A percentile compares a stretch with the other conserved stretches of the same genome.
These are phyloP conservation scores for Taeniopygia guttata DNA, from an alignment of 2,797 vertebrate species.

Conservation along the genomic window DNA sequence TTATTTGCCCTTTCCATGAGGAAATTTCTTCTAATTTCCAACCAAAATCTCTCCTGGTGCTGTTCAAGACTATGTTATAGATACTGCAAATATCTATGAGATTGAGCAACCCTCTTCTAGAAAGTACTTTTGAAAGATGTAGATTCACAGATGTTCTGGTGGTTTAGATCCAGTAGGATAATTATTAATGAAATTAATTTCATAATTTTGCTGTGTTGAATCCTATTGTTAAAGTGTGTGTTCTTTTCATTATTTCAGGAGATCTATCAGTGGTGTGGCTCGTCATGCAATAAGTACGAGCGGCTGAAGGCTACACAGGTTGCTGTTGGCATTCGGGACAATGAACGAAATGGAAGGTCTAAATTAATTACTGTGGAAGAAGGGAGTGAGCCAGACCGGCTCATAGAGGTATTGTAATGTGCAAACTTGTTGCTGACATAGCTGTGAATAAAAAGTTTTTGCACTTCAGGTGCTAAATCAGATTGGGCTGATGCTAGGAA, in stretches of 20 bases:
- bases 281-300: constrained; percentile 88
- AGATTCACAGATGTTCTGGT: background rate
- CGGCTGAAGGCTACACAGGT: constrained; percentile 87
- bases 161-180: background rate
- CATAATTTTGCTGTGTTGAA: background rate
- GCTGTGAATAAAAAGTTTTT: background rate
- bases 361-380: constrained; percentile 85
- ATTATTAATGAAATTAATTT: background rate
- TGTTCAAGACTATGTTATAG: background rate
- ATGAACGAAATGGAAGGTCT: constrained; percentile 85
- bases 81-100: background rate
- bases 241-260: constrained; percentile 69
- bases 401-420: constrained; percentile 76
- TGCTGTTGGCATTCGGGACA: constrained; percentile 87
- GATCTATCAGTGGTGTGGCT: constrained; percentile 93
- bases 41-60: background rate
- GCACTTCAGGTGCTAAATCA: background rate
- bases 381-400: constrained; percentile 74
- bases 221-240: background rate
- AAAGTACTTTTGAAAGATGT: background rate
- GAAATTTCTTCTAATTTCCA: background rate
- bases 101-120: background rate
- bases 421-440: background rate
- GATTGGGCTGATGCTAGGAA: background rate
- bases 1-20: background rate